Evolutionary conservation across 1,140 invertebrate genomes (phyloP), one percentile per base, ranked within the genome.

Genomic region (Patella vulgata): DNA sequence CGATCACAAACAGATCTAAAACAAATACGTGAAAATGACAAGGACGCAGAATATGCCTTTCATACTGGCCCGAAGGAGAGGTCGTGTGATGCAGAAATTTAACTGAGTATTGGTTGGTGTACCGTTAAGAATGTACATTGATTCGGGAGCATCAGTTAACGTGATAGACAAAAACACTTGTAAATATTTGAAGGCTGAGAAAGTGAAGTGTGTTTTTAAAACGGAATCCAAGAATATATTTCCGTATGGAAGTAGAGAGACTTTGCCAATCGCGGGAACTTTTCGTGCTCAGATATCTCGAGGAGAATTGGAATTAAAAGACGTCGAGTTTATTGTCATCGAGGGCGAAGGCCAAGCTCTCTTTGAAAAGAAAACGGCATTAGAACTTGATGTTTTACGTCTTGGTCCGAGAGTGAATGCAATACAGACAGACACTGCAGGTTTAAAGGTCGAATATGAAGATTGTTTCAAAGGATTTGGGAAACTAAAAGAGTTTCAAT

Each of bases 81-180:
- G 11, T 8, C 4, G 28, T 21, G 14, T 12, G 4, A 14, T 4
- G 33, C 6, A 14, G 27, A 31, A 31, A 27, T 53, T 17, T 30
- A 19, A 25, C 28, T 59, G 21, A 40, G n/a, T 36, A 14, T 47
- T 27, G 36, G 50, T 0, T 28, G 52, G 53, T 21, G 30, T 53
- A 4, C 8, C 17, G 1, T 17, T 62, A 12, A 27, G 30, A 0
- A 21, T 58, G 17, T 42, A 42, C 4, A 47, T 56, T 14, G 65
- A 68, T 46, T 68, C 65, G 1, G 60, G 55, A n/a, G 61, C 60
- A 47, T 36, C 21, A 0, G 21, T 25, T 27, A 68, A 68, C 21
- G 40, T 63, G 1, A 47, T 52, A 17, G 59, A 63, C 39, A 5
- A 52, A 30, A 30, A 63, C 14, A 23, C 42, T 6, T 63, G 43